Evolutionary conservation across 2,888 invertebrate species (phyloP), one percentile per base, ranked within the genome.

Genomic region (Lysandra bellargus): DNA sequence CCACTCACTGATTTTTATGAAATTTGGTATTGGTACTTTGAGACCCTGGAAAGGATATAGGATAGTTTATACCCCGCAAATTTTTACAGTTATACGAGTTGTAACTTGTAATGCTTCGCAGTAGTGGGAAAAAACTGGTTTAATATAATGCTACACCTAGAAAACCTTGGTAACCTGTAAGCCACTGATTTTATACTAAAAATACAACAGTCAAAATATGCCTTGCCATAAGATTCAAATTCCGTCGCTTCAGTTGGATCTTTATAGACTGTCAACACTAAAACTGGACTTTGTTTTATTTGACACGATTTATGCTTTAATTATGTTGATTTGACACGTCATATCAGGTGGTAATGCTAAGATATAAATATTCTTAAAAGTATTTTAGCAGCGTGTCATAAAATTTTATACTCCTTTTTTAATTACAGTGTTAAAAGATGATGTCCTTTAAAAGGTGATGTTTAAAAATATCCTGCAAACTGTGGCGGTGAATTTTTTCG

Each of bases 371-470:
- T 44, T 44, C 44, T 74, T 74, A 74, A 74, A 9, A 74, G 74
- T 44, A 69, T 74, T 74, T 74, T 74, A 74, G 74, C 44, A 69
- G 74, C 40, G 74, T 44, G 44, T 44, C n/a, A 74, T 74, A 74
- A 74, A 74, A 74, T 44, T 74, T 74, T 74, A 74, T 74, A 17
- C 14, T 69, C 33, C 69, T 69, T 33, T 64, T 74, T 44, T 74
- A 44, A 74, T 74, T 74, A 44, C 44, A 44, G 44, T 74, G 44
- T 74, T 74, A 74, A 74, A 74, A 74, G 74, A 44, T 74, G 44
- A 74, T 44, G 44, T 74, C 74, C 74, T 74, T 74, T 44, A 17
- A 69, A 69, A 74, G 44, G n/a, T 73, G 30, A 14, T 69, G 14
- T 12, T 33, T 30, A 12, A 30, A 30, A 69, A 69, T 69, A 69